Percentiles rank a stretch among this genome's conserved stretches.
phyloP scores from a whole-genome alignment of 1,140 invertebrate species.

The Drosophila nebulosa region DNA sequence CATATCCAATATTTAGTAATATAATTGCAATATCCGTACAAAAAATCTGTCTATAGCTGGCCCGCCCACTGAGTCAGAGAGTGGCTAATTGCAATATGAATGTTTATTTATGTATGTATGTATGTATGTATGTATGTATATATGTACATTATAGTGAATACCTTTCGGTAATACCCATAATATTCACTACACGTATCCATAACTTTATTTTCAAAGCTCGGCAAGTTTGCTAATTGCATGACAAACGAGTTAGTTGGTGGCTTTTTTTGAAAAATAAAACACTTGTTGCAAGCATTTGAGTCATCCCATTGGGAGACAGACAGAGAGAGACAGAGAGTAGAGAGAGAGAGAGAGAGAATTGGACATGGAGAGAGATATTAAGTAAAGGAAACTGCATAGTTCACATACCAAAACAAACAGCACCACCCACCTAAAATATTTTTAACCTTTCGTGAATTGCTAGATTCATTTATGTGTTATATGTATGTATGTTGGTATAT shows the following conservation, averaged over 20 bases:
- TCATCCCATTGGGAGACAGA: not conserved
- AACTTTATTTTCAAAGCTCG: not conserved
- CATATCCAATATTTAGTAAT: not conserved
- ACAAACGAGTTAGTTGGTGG: not conserved
- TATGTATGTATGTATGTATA: too few relatives aligned
- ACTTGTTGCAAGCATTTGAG: constrained; percentile 7
- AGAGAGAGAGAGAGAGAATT: not conserved
- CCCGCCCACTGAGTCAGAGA: constrained; percentile 1
- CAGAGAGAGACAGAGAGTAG: not conserved
- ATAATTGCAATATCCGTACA: not conserved
- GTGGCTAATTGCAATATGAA: not conserved
- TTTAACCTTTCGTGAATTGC: not conserved
- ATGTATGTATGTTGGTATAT: not conserved
- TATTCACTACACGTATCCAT: not conserved
- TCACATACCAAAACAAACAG: not conserved
- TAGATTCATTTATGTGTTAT: not conserved
- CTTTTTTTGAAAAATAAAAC: not conserved
- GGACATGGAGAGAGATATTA: not conserved
- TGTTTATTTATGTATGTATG: not conserved
- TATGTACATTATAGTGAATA: too few relatives aligned
- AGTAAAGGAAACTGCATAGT: not conserved
- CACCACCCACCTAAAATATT: constrained; percentile 2
- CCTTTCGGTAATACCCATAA: constrained; percentile 3
- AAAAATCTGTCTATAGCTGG: not conserved
- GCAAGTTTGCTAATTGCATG: constrained; percentile 5